Conservation (phyloP, 2,888 invertebrate genomes). For the Imbricaverruca yamaguchii region DNA sequence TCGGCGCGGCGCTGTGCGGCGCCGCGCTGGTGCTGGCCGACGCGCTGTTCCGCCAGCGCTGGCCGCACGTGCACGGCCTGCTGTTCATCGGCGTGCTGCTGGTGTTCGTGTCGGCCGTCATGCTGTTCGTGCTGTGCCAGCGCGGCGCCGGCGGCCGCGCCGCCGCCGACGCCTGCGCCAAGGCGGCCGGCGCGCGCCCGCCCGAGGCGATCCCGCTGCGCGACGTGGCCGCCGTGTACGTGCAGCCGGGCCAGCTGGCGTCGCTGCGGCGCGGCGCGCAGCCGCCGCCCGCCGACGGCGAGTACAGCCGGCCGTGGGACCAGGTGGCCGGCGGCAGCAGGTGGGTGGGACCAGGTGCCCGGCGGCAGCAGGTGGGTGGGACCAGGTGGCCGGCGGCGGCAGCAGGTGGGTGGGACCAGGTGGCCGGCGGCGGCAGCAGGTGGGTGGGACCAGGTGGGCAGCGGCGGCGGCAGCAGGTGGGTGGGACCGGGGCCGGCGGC, state of each 20-base stretch:
- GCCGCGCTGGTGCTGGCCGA: slow-evolving; percentile 19
- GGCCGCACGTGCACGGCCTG: slow-evolving; percentile 22
- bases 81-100: slow-evolving; percentile 22
- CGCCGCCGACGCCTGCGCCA: not conserved
- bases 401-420: too few species aligned
- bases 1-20: slow-evolving; percentile 7
- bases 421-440: too few species aligned
- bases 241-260: slow-evolving; percentile 15
- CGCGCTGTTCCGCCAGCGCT: slow-evolving; percentile 17
- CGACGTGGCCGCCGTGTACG: slow-evolving; percentile 13
- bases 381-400: too few species aligned
- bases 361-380: not conserved
- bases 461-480: too few species aligned
- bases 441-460: too few species aligned
- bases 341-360: too few species aligned
- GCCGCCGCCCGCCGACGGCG: not conserved
- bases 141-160: not conserved
- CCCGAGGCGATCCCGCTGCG: slow-evolving; percentile 8
- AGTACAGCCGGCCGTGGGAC: slow-evolving; percentile 20
- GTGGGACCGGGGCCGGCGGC: too few species aligned
- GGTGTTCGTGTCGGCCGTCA: slow-evolving; percentile 12
- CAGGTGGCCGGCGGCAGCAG: not conserved
- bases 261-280: not conserved
- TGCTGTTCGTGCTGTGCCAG: slow-evolving; percentile 21
- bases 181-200: not conserved